phyloP scores from a whole-genome alignment of 2,797 vertebrate genomes.

The Okamejei kenojei region DNA sequence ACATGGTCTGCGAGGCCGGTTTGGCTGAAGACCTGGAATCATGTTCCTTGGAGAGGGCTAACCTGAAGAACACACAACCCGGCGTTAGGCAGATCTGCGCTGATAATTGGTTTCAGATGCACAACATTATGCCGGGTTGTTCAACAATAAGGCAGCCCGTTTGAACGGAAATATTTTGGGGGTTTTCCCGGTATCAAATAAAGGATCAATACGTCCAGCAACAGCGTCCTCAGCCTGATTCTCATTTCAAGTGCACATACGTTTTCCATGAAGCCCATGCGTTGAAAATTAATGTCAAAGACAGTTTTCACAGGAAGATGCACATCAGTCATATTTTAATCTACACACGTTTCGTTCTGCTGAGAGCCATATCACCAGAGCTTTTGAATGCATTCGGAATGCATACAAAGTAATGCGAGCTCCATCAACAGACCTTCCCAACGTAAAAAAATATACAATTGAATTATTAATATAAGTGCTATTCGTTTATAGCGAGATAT shows the following conservation, averaged over 20 bases:
- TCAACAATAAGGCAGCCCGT: neutral
- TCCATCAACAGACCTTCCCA: neutral
- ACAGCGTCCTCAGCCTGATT: neutral
- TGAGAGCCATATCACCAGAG: neutral
- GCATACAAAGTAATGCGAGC: neutral
- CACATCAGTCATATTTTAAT: slow-evolving; percentile 9
- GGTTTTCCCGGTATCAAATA: neutral
- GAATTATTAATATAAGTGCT: neutral
- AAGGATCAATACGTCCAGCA: neutral
- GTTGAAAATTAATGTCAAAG: neutral
- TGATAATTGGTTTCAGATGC: neutral
- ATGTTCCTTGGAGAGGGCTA: slow-evolving; percentile 82
- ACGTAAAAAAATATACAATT: neutral
- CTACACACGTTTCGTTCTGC: neutral
- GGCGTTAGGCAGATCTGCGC: neutral
- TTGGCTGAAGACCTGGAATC: slow-evolving; percentile 75
- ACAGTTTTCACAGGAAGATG: neutral
- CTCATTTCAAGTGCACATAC: neutral
- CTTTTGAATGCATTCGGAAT: slow-evolving; percentile 1
- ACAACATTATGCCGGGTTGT: neutral
- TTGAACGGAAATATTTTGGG: neutral
- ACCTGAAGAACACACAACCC: slow-evolving; percentile 63
- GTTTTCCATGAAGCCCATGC: neutral
- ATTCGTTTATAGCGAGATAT: neutral
- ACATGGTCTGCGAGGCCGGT: slow-evolving; percentile 77